A percentile compares a stretch with the other conserved stretches of the same genome.
Evolutionary conservation across 2,113 vertebrate genomes (phyloP).

Genomic region (Sapayoa aenigma): DNA sequence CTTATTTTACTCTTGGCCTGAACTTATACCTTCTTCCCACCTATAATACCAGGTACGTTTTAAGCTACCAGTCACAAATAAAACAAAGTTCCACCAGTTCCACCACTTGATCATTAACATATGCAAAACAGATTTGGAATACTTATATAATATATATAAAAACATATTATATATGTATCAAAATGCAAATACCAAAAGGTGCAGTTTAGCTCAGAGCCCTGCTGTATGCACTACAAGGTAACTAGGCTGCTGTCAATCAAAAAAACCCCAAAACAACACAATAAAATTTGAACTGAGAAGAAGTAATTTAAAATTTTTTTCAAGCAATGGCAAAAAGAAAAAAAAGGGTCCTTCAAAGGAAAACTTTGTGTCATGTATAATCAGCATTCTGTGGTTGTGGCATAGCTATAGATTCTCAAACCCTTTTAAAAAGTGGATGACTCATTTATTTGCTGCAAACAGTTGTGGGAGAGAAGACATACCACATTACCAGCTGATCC

Average conservation of each 20-base stretch:
- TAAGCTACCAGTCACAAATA: slow-evolving; percentile 53
- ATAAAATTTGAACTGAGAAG: slow-evolving; percentile 24
- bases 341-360: slow-evolving; percentile 19
- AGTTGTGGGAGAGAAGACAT: slow-evolving; percentile 73
- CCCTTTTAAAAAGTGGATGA: slow-evolving; percentile 53
- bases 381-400: slow-evolving; percentile 39
- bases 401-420: slow-evolving; percentile 58
- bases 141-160: slow-evolving; percentile 71
- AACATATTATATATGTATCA: slow-evolving; percentile 68
- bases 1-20: slow-evolving; percentile 60
- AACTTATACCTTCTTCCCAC: slow-evolving; percentile 42
- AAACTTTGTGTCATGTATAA: slow-evolving; percentile 25
- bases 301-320: slow-evolving; percentile 41
- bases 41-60: slow-evolving; percentile 62
- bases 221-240: slow-evolving; percentile 45
- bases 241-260: slow-evolving; percentile 56
- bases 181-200: slow-evolving; percentile 63
- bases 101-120: slow-evolving; percentile 61
- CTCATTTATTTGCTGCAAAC: slow-evolving; percentile 72
- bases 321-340: slow-evolving; percentile 10
- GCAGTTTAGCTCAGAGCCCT: slow-evolving; percentile 49
- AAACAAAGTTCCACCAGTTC: slow-evolving; percentile 62
- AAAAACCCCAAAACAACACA: background rate
- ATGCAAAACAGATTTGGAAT: slow-evolving; percentile 62
- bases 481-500: slow-evolving; percentile 88